Base-by-base conservation (phyloP, 1,140 invertebrate genomes). In the Lepidotrigona ventralis region DNA sequence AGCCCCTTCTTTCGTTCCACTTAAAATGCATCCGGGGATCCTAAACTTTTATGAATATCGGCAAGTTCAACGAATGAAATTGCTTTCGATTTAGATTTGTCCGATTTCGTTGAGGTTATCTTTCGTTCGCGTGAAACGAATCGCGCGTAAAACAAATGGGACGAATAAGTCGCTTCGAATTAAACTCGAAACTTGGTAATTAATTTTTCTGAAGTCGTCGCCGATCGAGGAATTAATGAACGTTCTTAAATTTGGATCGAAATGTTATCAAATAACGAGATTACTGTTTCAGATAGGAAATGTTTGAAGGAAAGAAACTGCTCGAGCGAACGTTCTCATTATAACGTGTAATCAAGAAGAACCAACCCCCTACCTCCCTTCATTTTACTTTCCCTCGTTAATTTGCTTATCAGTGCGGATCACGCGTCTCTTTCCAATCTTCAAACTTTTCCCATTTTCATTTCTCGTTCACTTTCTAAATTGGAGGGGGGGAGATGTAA, bases 1-100 rank as follows among this genome's bases (percentile, higher is more conserved):
- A 21, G 46, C 12, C 8, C 17, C 29, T n/a, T 33, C 14, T 2
- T 39, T 39, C 19, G 3, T 33, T 21, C 5, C 39, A 8, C 39
- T 51, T 9, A 8, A 46, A n/a, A 23, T 46, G 8, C 12, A n/a
- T 23, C 19, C 2, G 26, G 14, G 2, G 8, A 75, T 26, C 6
- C 2, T 39, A 39, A 58, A 75, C 21, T 75, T 75, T 60, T 75
- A 60, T 46, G 56, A 39, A 58, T 75, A 75, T 60, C 39, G 21
- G 14, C 33, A 14, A 39, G 21, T n/a, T 11, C 23, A 6, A 3
- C 11, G n/a, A 63, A 63, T 26, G 33, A 63, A 46, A 63, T 15
- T 21, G 15, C 23, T 26, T 19, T 46, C 73, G 46, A 76, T 76
- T 39, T 63, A 21, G 56, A 76, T 46, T 6, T n/a, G 9, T n/a